Conservation (phyloP, 1,140 invertebrate genomes). For the Batillaria attramentaria region DNA sequence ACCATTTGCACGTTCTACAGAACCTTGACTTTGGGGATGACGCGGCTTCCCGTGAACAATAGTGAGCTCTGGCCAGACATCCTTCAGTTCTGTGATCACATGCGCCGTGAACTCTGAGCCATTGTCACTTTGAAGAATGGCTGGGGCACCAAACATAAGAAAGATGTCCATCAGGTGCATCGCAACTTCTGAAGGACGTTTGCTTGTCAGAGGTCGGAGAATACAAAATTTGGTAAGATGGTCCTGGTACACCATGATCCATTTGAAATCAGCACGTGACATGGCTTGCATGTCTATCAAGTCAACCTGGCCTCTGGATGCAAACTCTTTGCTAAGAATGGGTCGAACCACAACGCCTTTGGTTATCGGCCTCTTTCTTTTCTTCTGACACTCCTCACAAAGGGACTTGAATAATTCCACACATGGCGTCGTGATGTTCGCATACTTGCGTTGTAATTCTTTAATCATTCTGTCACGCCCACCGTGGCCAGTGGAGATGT, state of each 20-base stretch:
- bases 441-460: constrained; percentile 37
- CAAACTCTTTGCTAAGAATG: constrained; percentile 24
- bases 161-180: constrained; percentile 36
- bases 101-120: constrained; percentile 48
- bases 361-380: constrained; percentile 25
- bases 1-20: constrained; percentile 40
- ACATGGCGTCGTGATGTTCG: constrained; percentile 38
- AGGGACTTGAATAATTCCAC: constrained; percentile 42
- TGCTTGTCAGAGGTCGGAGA: constrained; percentile 21
- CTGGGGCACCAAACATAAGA: constrained; percentile 43
- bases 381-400: constrained; percentile 1
- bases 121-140: constrained; percentile 51
- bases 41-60: constrained; percentile 43
- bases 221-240: constrained; percentile 45
- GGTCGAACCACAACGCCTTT: constrained; percentile 29
- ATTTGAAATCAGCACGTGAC: constrained; percentile 34
- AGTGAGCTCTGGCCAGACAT: constrained; percentile 19
- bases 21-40: constrained; percentile 45
- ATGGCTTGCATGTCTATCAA: constrained; percentile 43
- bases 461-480: constrained; percentile 42
- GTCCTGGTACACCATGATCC: constrained; percentile 46
- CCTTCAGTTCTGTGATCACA: constrained; percentile 41
- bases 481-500: constrained; percentile 43
- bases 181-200: constrained; percentile 9
- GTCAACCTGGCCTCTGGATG: constrained; percentile 41